A percentile compares a stretch with the other conserved stretches of the same genome.
Evolutionary conservation across 2,888 invertebrate genomes (phyloP).

Genomic region (Sinopyrophorus schimmeli): DNA sequence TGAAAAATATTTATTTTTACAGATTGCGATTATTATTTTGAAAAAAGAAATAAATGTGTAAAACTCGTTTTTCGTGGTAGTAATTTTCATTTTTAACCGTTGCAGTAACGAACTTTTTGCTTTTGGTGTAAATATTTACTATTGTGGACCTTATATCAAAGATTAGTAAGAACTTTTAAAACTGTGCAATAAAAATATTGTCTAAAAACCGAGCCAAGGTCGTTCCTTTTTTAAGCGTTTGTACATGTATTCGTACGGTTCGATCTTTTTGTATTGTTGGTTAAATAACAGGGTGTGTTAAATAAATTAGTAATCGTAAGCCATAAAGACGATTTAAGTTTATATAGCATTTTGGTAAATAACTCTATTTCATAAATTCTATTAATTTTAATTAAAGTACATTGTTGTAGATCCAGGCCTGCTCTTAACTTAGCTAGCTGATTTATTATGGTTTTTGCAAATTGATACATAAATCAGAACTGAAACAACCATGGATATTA

Average conservation of each 20-base stretch:
- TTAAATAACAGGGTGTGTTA: no score
- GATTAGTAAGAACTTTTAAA: slow-evolving; percentile 11
- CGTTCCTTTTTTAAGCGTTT: slow-evolving; percentile 10
- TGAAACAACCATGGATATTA: slow-evolving; percentile 46
- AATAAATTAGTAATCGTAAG: not conserved
- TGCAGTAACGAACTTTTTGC: no score
- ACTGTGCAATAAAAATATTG: slow-evolving; percentile 12
- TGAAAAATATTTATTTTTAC: no score
- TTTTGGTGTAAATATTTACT: slow-evolving; percentile 14
- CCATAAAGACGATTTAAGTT: not conserved
- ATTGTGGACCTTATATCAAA: slow-evolving; percentile 11
- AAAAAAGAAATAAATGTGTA: no score
- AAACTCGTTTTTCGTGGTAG: no score
- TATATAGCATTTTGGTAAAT: no score
- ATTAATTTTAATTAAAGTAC: not conserved
- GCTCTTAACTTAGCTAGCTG: slow-evolving; percentile 34
- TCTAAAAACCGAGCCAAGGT: slow-evolving; percentile 6
- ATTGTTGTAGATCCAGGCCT: slow-evolving; percentile 33
- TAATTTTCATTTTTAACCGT: no score
- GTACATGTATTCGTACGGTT: slow-evolving; percentile 3
- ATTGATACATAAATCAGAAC: slow-evolving; percentile 10
- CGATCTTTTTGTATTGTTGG: slow-evolving; percentile 1
- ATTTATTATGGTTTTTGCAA: slow-evolving; percentile 29
- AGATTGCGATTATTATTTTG: no score
- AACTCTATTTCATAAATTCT: no score